Base-by-base conservation (phyloP, 2,888 invertebrate species). In the Andrena fulva region DNA sequence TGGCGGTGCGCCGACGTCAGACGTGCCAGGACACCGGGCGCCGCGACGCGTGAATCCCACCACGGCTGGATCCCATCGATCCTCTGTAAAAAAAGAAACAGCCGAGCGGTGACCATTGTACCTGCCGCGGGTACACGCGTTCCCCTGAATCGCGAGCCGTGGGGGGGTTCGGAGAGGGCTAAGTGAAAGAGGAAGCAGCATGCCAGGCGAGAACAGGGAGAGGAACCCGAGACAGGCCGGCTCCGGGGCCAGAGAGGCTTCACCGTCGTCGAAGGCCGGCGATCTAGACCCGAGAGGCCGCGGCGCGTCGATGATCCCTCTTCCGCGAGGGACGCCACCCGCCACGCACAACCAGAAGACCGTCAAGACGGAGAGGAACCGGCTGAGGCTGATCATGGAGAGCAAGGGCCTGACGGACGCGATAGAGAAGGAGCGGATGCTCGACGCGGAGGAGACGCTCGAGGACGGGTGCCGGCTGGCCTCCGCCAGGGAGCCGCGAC, bases 361-460 rank as follows among this genome's bases (percentile, higher is more conserved):
- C 10, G 91, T 86, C 1, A 94, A 94, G 69, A 94, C 94, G 2
- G 92, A 93, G 81, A 91, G 89, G 78, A 94, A 94, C 85, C 91
- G 92, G n/a, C 73, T 93, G 73, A 89, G 88, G 7, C 71, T 93
- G 20, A 92, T 92, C 50, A 85, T 93, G 86, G 91, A 91, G 73
- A 88, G 77, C 59, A 79, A 66, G 62, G 86, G 79, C 0, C 54
- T 80, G 35, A 56, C 68, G 0, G 89, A 90, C 42, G 80, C 66
- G 3, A 54, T 72, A 27, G 89, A 91, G 29, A 91, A 92, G 77
- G 89, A 91, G 69, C 82, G 87, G 4, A 89, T 77, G 80, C 87
- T 90, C 33, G 78, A 71, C 76, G 81, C 64, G 62, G 74, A 82
- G 73, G 79, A 82, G 31, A 48, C 59, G n/a, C 10, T 20, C n/a